A percentile compares a stretch with the other conserved stretches of the same genome.
phyloP scores from a whole-genome alignment of 2,797 vertebrate genomes.

The Trichosurus vulpecula region DNA sequence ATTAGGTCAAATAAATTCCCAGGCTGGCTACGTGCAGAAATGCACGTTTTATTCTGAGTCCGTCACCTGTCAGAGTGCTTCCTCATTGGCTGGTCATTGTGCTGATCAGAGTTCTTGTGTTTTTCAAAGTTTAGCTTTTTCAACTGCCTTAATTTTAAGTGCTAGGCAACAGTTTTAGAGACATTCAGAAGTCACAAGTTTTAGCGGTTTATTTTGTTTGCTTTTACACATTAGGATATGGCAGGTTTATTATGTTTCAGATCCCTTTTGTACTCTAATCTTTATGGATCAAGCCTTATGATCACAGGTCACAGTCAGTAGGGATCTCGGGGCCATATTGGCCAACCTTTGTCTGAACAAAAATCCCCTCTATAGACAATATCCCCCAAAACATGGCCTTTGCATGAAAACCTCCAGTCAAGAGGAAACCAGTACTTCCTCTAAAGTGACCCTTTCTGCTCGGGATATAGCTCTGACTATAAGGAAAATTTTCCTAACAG shows the following conservation, averaged over 20 bases:
- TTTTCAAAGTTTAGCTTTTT: background rate
- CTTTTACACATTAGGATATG: background rate
- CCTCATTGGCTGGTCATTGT: background rate
- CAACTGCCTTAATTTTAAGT: too few relatives aligned
- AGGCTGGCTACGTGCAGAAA: background rate
- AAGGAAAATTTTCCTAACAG: background rate
- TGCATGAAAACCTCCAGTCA: too few relatives aligned
- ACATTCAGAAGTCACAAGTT: background rate
- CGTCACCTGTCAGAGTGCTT: background rate
- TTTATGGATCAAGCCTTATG: background rate
- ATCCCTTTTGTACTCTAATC: background rate
- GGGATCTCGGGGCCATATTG: too few relatives aligned
- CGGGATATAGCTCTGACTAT: background rate
- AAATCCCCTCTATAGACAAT: too few relatives aligned
- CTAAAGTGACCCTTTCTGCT: background rate
- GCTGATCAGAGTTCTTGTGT: background rate
- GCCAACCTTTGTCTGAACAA: too few relatives aligned
- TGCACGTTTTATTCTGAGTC: background rate
- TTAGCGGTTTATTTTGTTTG: background rate
- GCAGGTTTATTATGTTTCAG: background rate
- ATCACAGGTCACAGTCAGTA: too few relatives aligned
- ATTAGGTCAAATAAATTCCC: background rate
- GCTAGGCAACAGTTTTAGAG: background rate
- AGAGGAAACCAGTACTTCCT: too few relatives aligned
- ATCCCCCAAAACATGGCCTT: too few relatives aligned